phyloP scores from a whole-genome alignment of 2,888 invertebrate species.

The Dasypogon diadema region DNA sequence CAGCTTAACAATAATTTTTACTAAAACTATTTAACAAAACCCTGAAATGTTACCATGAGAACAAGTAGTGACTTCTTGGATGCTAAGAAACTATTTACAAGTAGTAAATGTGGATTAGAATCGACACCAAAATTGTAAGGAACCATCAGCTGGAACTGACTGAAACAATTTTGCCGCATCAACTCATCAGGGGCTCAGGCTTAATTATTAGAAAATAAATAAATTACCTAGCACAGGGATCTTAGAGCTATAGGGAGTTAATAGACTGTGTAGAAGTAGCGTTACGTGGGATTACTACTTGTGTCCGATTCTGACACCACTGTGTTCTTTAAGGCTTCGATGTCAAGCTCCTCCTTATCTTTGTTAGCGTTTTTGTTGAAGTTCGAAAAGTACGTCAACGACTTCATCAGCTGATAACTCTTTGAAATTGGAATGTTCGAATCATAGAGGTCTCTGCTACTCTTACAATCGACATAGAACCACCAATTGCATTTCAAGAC shows the following conservation, averaged over 20 bases:
- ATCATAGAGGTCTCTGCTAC: constrained; percentile 83
- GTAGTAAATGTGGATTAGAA: constrained; percentile 9
- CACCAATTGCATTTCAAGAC: constrained; percentile 94
- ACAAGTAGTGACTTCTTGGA: constrained; percentile 5
- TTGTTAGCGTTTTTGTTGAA: constrained; percentile 76
- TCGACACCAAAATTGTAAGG: constrained; percentile 42
- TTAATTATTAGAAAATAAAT: constrained; percentile 15
- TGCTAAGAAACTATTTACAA: constrained; percentile 38
- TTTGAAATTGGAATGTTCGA: constrained; percentile 92
- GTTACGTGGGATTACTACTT: constrained; percentile 39
- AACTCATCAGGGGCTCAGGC: constrained; percentile 8
- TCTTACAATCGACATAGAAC: constrained; percentile 92
- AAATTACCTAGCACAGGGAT: constrained; percentile 29
- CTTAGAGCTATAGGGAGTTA: background rate
- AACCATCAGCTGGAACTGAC: too few species aligned
- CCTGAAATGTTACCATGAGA: constrained; percentile 4
- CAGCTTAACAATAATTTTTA: background rate
- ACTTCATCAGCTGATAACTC: constrained; percentile 92
- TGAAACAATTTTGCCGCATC: constrained; percentile 45
- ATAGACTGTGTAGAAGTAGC: background rate
- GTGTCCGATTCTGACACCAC: constrained; percentile 50
- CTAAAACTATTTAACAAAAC: constrained; percentile 1
- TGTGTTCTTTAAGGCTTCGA: constrained; percentile 58
- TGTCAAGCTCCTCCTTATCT: constrained; percentile 54
- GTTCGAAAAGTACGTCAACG: constrained; percentile 87